phyloP scores from a whole-genome alignment of 2,113 vertebrate species.

The Camelus dromedarius region DNA sequence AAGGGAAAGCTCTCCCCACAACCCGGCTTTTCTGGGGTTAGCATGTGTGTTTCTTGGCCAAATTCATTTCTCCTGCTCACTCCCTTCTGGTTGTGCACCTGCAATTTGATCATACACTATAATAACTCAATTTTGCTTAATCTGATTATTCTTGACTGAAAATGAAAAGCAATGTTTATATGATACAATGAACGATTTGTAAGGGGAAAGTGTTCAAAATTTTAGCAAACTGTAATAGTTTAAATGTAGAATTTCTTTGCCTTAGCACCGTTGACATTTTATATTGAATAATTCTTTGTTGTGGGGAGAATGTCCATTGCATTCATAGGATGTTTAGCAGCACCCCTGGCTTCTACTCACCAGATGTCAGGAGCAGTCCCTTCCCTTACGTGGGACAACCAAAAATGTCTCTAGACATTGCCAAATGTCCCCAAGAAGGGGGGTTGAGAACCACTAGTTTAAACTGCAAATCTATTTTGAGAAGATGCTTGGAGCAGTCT shows the following conservation, averaged over 20 bases:
- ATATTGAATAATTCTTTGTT: neutral
- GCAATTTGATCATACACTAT: slow-evolving; percentile 42
- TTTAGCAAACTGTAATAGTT: slow-evolving; percentile 33
- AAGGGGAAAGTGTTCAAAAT: slow-evolving; percentile 37
- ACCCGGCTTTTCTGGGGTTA: neutral
- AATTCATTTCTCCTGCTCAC: slow-evolving; percentile 26
- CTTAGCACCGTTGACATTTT: slow-evolving; percentile 16
- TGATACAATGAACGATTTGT: slow-evolving; percentile 58
- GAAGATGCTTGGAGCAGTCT: neutral
- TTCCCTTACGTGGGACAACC: neutral
- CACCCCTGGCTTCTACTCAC: neutral
- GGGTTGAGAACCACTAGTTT: neutral
- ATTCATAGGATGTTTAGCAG: neutral
- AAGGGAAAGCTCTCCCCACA: neutral
- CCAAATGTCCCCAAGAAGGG: neutral
- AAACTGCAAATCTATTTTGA: slow-evolving; percentile 5
- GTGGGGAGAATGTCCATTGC: neutral
- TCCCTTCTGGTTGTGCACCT: slow-evolving; percentile 45
- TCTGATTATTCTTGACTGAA: slow-evolving; percentile 66
- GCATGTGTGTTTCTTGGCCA: neutral
- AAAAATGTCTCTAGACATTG: slow-evolving; percentile 34
- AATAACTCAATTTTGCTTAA: slow-evolving; percentile 65
- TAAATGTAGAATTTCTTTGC: slow-evolving; percentile 45
- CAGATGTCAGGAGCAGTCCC: neutral
- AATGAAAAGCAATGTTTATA: slow-evolving; percentile 66